Conservation (phyloP, 2,888 invertebrate species). For the Drosophila colorata region DNA sequence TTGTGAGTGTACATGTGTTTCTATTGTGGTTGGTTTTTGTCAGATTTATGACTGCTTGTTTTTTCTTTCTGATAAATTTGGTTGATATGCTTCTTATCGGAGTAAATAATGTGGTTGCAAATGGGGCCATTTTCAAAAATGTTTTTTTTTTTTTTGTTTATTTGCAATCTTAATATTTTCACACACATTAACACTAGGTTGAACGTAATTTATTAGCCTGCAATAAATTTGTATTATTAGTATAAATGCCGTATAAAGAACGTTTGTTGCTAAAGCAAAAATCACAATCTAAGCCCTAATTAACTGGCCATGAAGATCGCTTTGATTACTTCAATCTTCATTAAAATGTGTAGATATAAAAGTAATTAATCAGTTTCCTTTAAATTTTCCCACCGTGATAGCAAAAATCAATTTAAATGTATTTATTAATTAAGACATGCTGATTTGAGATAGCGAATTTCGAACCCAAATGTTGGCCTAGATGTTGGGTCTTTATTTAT, state of each 20-base stretch:
- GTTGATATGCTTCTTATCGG: slow-evolving; percentile 40
- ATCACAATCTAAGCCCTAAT: no score
- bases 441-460: background rate
- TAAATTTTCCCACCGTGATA: background rate
- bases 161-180: background rate
- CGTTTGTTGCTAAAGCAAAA: no score
- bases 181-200: background rate
- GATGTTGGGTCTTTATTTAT: background rate
- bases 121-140: slow-evolving; percentile 33
- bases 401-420: background rate
- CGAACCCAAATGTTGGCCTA: background rate
- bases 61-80: slow-evolving; percentile 10
- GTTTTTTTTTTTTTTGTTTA: background rate
- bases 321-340: no score
- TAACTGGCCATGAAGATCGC: no score
- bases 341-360: background rate
- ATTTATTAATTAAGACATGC: slow-evolving; percentile 6
- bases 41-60: slow-evolving; percentile 36
- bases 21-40: slow-evolving; percentile 24
- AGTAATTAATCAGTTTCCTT: background rate
- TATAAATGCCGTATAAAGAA: background rate
- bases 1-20: slow-evolving; percentile 3
- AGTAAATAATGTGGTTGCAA: slow-evolving; percentile 31
- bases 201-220: slow-evolving; percentile 1
- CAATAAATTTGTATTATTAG: background rate